Evolutionary conservation across 2,113 vertebrate species (phyloP).

Genomic region (Thunnus thynnus): DNA sequence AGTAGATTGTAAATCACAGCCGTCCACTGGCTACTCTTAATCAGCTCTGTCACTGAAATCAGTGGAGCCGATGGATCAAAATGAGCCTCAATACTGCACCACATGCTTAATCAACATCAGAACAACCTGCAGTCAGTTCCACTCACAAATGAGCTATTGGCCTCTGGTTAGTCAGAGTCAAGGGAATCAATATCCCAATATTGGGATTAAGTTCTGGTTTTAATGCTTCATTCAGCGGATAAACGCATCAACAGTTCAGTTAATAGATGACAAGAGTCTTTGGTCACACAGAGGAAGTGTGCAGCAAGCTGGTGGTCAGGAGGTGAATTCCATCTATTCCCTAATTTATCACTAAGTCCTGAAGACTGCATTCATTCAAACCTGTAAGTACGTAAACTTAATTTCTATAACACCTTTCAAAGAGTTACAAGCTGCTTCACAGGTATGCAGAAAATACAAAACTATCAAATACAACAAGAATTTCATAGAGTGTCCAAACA

Average conservation of each 20-base stretch:
- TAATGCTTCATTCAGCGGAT: not conserved
- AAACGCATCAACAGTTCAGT: not conserved
- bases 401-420: no score
- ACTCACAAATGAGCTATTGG: not conserved
- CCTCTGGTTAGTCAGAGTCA: not conserved
- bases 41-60: not conserved
- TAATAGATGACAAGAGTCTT: not conserved
- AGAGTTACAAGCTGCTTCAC: no score
- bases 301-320: not conserved
- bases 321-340: no score
- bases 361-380: no score
- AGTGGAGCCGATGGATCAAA: not conserved
- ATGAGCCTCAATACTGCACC: not conserved
- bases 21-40: not conserved
- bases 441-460: no score
- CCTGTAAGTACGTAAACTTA: no score
- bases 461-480: no score
- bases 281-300: not conserved
- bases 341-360: no score
- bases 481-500: no score
- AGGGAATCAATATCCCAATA: not conserved
- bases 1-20: not conserved
- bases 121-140: slow-evolving; percentile 2
- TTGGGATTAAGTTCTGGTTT: not conserved
- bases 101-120: not conserved